phyloP scores from a whole-genome alignment of 2,113 vertebrate genomes.

The Oostethus manadensis region DNA sequence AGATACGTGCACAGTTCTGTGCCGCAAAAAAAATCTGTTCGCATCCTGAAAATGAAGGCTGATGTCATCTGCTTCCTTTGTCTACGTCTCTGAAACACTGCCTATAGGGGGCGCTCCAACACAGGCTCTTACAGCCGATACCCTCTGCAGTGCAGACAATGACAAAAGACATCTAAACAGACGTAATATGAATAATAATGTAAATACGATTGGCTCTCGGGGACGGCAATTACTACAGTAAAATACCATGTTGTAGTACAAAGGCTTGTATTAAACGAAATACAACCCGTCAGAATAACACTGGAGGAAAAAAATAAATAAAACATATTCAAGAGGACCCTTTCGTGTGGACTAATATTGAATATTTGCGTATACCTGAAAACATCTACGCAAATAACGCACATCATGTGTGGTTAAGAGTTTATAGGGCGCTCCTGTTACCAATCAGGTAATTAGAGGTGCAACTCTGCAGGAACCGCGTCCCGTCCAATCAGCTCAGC shows the following conservation, averaged over 20 bases:
- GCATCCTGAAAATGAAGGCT: background rate
- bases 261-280: background rate
- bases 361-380: background rate
- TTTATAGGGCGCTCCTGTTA: constrained; percentile 23
- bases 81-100: constrained; percentile 7
- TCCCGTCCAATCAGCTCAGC: background rate
- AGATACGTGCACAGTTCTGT: background rate
- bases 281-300: background rate
- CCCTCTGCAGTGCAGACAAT: background rate
- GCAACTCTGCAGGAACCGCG: background rate
- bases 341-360: background rate
- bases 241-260: background rate
- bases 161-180: too few relatives aligned
- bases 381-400: background rate
- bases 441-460: constrained; percentile 51
- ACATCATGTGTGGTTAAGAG: background rate
- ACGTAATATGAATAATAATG: too few relatives aligned
- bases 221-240: background rate
- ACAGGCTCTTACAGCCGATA: constrained; percentile 13
- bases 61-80: background rate
- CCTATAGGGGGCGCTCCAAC: constrained; percentile 49
- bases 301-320: too few relatives aligned
- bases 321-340: background rate
- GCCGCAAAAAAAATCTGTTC: background rate
- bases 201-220: too few relatives aligned